phyloP scores from a whole-genome alignment of 2,888 invertebrate genomes.

The Brachyptera putata region DNA sequence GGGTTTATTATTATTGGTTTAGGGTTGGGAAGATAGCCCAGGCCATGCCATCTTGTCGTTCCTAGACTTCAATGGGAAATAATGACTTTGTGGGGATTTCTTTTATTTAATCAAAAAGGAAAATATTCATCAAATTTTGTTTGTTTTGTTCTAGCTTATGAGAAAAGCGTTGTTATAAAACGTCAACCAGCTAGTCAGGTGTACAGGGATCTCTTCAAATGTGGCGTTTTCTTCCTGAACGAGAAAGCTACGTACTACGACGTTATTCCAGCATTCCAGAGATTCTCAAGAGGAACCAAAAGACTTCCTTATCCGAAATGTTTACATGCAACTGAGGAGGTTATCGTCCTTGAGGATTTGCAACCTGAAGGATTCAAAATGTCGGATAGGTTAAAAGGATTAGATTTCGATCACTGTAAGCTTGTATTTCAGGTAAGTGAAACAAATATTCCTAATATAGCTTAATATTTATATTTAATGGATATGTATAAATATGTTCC shows the following conservation, averaged over 20 bases:
- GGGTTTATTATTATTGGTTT: no score
- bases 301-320: slow-evolving; percentile 34
- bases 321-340: slow-evolving; percentile 34
- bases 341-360: slow-evolving; percentile 37
- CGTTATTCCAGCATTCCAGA: slow-evolving; percentile 22
- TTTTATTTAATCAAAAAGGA: no score
- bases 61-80: no score
- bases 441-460: no score
- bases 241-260: slow-evolving; percentile 26
- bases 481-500: no score
- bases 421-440: slow-evolving; percentile 36
- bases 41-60: no score
- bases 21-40: no score
- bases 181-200: slow-evolving; percentile 22
- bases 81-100: no score
- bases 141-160: no score
- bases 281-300: slow-evolving; percentile 9
- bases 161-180: slow-evolving; percentile 26
- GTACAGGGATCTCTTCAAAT: slow-evolving; percentile 23
- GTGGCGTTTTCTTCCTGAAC: slow-evolving; percentile 25
- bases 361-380: slow-evolving; percentile 35
- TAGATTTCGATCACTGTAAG: slow-evolving; percentile 35
- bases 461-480: no score
- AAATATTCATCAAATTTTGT: no score
- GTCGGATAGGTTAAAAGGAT: slow-evolving; percentile 35